Conservation (phyloP, 2,888 invertebrate species). For the Lycia hirtaria region DNA sequence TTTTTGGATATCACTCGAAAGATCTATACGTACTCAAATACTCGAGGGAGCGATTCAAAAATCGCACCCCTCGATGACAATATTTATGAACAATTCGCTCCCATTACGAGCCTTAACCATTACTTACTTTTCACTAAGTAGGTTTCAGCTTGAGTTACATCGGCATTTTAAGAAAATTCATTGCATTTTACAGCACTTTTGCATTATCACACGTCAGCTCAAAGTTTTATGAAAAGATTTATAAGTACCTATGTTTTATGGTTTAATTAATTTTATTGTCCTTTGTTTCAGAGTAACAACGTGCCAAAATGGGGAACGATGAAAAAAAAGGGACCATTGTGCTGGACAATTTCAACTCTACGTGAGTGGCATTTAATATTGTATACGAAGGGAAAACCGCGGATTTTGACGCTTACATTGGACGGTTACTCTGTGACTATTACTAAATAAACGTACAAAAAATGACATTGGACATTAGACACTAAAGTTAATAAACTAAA, state of each 20-base stretch:
- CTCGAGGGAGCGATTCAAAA: too few relatives aligned
- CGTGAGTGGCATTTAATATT: constrained; percentile 58
- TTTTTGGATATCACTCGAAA: too few relatives aligned
- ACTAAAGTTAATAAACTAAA: too few relatives aligned
- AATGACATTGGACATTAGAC: too few relatives aligned
- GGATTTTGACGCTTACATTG: too few relatives aligned
- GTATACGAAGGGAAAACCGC: not conserved
- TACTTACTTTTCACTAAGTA: not conserved
- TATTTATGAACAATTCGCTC: too few relatives aligned
- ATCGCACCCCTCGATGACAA: too few relatives aligned
- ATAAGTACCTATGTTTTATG: constrained; percentile 7
- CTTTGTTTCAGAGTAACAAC: constrained; percentile 57
- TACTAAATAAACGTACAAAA: too few relatives aligned
- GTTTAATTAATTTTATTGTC: constrained; percentile 24
- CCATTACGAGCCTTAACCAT: too few relatives aligned
- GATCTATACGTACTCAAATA: too few relatives aligned
- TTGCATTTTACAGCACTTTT: constrained; percentile 4
- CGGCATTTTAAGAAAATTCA: not conserved
- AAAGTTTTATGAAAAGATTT: constrained; percentile 15
- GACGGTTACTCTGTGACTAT: too few relatives aligned
- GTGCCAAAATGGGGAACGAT: constrained; percentile 62
- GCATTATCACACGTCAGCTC: constrained; percentile 4
- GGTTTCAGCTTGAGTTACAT: not conserved
- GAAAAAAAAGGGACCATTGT: constrained; percentile 73
- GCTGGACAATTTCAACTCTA: constrained; percentile 75